These are phyloP conservation scores for Hypotaenidia okinawae DNA, from an alignment of 2,797 vertebrate species.

Conservation along the genomic window DNA sequence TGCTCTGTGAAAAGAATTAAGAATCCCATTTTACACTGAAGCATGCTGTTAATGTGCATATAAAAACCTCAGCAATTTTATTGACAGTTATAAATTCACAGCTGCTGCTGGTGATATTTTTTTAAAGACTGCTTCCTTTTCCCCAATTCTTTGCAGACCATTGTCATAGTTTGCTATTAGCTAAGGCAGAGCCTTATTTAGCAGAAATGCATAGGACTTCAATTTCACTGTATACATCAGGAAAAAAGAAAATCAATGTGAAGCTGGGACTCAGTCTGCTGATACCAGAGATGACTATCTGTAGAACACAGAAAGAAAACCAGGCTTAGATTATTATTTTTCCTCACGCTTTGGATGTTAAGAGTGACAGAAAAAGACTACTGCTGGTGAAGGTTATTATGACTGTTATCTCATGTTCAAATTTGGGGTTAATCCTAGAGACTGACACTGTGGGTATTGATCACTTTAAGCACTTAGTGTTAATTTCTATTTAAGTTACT, in stretches of 20 bases:
- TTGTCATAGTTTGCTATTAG: conserved; percentile 27
- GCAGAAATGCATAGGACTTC: conserved; percentile 33
- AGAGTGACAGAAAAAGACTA: conserved; percentile 7
- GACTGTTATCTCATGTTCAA: not conserved
- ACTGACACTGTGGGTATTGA: not conserved
- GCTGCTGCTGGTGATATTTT: conserved; percentile 21
- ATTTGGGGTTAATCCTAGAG: not conserved
- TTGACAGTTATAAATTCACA: conserved; percentile 66
- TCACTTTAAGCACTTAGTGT: not conserved
- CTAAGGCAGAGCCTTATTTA: conserved; percentile 25
- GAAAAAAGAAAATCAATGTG: conserved; percentile 46
- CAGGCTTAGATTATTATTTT: conserved; percentile 9
- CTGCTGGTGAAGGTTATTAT: not conserved
- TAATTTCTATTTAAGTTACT: not conserved
- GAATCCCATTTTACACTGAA: conserved; percentile 52
- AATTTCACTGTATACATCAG: conserved; percentile 20
- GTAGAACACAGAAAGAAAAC: not conserved
- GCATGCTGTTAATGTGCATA: conserved; percentile 47
- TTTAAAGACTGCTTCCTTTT: not conserved
- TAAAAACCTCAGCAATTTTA: conserved; percentile 61
- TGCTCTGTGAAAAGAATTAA: conserved; percentile 60
- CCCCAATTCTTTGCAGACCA: not conserved
- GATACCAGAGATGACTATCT: conserved; percentile 39
- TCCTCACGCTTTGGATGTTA: not conserved
- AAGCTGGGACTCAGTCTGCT: conserved; percentile 29